A percentile compares a stretch with the other conserved stretches of the same genome.
phyloP scores from a whole-genome alignment of 2,888 invertebrate species.

The Linyphia triangularis region DNA sequence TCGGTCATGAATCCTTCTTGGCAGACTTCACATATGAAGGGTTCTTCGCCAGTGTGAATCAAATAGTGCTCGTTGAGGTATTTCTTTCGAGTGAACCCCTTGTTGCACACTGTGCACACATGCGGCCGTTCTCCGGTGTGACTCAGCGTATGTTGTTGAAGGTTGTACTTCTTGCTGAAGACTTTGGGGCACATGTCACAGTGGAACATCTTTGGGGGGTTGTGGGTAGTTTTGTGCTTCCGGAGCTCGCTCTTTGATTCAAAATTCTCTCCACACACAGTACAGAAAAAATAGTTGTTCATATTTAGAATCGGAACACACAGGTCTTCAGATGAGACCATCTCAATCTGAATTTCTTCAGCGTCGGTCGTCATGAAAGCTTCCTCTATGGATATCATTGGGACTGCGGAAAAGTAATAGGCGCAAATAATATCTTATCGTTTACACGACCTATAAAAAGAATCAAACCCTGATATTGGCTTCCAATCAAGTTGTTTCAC shows the following conservation, averaged over 20 bases:
- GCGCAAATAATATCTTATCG: background rate
- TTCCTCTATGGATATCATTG: conserved; percentile 58
- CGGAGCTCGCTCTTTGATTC: conserved; percentile 46
- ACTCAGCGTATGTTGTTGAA: conserved; percentile 64
- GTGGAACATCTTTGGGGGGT: conserved; percentile 53
- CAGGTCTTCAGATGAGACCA: conserved; percentile 34
- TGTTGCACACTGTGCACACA: conserved; percentile 47
- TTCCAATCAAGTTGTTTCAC: background rate
- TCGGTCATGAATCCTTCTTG: conserved; percentile 62
- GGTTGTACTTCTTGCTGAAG: conserved; percentile 61
- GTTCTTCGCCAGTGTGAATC: conserved; percentile 65
- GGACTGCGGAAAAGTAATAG: background rate
- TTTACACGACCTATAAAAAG: background rate
- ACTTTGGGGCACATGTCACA: conserved; percentile 56
- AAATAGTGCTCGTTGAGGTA: conserved; percentile 60
- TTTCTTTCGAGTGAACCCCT: conserved; percentile 66
- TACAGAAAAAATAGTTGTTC: conserved; percentile 49
- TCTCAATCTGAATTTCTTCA: conserved; percentile 63
- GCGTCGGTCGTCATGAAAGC: conserved; percentile 48
- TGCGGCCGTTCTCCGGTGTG: conserved; percentile 66
- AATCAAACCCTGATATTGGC: background rate
- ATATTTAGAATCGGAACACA: conserved; percentile 1
- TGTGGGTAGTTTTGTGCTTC: conserved; percentile 67
- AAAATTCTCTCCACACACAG: conserved; percentile 54
- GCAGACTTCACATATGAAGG: conserved; percentile 54